Percentiles rank a stretch among this genome's conserved stretches.
phyloP scores from a whole-genome alignment of 2,113 vertebrate genomes.

The Mus musculus region DNA sequence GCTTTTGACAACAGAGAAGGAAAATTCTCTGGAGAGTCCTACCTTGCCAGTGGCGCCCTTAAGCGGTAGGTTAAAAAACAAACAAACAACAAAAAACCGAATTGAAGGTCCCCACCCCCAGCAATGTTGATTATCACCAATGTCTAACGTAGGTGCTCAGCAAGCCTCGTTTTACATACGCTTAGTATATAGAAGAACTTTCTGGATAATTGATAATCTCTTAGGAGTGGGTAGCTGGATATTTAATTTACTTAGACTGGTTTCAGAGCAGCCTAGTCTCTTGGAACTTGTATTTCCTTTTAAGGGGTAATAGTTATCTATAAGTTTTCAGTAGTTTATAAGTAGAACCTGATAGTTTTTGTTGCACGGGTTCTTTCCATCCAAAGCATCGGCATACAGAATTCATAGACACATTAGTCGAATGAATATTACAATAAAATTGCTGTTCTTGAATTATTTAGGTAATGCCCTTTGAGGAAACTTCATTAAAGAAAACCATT shows the following conservation, averaged over 20 bases:
- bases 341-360: slow-evolving; percentile 13
- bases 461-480: background rate
- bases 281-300: slow-evolving; percentile 17
- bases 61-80: slow-evolving; percentile 89
- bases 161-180: background rate
- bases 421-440: background rate
- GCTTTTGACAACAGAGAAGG: slow-evolving; percentile 84
- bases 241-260: slow-evolving; percentile 23
- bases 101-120: background rate
- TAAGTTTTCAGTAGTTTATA: slow-evolving; percentile 28
- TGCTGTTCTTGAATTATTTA: slow-evolving; percentile 55
- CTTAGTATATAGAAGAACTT: background rate
- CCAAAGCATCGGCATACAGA: background rate
- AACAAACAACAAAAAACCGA: background rate
- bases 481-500: slow-evolving; percentile 42
- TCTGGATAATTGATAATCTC: background rate
- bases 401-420: background rate
- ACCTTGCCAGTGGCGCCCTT: slow-evolving; percentile 91
- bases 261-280: slow-evolving; percentile 7
- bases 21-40: slow-evolving; percentile 89
- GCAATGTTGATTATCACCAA: background rate
- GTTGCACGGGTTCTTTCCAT: background rate
- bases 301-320: background rate
- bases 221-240: background rate
- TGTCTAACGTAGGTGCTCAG: background rate